These are phyloP conservation scores for Tamandua tetradactyla DNA, from an alignment of 2,797 vertebrate species.

Conservation along the genomic window DNA sequence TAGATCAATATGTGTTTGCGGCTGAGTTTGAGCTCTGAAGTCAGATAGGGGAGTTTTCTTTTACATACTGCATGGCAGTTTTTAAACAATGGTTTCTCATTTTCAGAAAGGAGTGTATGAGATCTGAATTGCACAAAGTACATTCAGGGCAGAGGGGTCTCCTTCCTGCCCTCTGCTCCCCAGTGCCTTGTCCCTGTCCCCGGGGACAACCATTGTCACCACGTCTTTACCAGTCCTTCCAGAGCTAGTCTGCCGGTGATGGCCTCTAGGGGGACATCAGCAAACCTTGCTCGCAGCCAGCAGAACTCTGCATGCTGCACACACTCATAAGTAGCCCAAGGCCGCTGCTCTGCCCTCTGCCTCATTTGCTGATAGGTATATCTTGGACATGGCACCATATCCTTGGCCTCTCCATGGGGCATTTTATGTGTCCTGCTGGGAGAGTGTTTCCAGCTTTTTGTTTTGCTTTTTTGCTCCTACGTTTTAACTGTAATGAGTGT, in stretches of 20 bases:
- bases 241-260: neutral
- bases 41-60: neutral
- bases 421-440: neutral
- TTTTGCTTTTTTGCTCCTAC: neutral
- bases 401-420: neutral
- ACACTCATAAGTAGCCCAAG: neutral
- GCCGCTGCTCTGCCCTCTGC: neutral
- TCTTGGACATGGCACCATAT: no score
- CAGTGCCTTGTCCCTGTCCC: neutral
- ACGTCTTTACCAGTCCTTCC: neutral
- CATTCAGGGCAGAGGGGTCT: neutral
- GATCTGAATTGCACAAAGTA: neutral
- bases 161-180: neutral
- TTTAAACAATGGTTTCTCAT: neutral
- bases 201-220: neutral
- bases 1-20: neutral
- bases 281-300: rapidly evolving
- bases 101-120: neutral
- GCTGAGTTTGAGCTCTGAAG: neutral
- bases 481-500: neutral
- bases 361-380: neutral
- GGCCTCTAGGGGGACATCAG: neutral
- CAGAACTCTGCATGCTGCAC: no score
- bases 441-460: neutral
- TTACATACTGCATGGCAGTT: neutral